phyloP scores from a whole-genome alignment of 2,113 vertebrate species.

The cattle (Bos taurus) region ARS-UCD2.0 NC_037339.1:14655501-14656000 shows the following conservation, averaged over 20 bases:
- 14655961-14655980: neutral
- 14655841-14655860: neutral
- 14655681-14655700: neutral
- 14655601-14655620: neutral
- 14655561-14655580: neutral
- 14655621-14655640: neutral
- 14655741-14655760: neutral
- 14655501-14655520: neutral
- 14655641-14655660: neutral
- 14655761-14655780: rapidly evolving
- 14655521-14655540: neutral
- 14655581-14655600: neutral
- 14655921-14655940: neutral
- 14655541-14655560: neutral
- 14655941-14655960: neutral
- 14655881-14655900: neutral
- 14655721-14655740: neutral
- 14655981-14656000: neutral
- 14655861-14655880: neutral
- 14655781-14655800: neutral
- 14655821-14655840: neutral
- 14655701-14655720: neutral
- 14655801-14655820: neutral
- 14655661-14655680: neutral
- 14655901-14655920: neutral